Evolutionary conservation across 2,797 vertebrate genomes (phyloP).

Genomic region (Enteromius paludinosus): DNA sequence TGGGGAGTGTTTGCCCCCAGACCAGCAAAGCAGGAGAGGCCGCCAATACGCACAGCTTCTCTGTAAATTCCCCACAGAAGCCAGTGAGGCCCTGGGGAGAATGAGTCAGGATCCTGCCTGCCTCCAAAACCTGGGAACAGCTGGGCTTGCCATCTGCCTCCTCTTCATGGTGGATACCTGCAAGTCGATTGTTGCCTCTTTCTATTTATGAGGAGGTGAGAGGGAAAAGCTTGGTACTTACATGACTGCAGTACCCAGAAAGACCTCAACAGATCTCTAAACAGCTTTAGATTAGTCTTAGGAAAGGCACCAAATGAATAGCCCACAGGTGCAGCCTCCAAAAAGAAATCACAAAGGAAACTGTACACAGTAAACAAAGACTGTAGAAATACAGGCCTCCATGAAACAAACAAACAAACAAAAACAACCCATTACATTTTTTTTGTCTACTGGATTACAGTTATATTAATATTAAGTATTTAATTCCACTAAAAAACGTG

Average conservation of each 20-base stretch:
- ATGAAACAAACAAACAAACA: neutral
- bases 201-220: conserved; percentile 64
- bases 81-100: conserved; percentile 72
- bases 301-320: neutral
- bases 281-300: conserved; percentile 18
- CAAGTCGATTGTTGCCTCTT: conserved; percentile 62
- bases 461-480: neutral
- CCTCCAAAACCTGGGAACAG: conserved; percentile 78
- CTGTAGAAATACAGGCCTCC: neutral
- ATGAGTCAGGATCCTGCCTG: conserved; percentile 71
- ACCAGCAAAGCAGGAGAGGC: conserved; percentile 62
- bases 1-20: conserved; percentile 66
- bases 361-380: neutral
- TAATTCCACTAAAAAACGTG: neutral
- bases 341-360: neutral
- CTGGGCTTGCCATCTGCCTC: conserved; percentile 82
- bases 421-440: neutral
- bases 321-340: neutral
- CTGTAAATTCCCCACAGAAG: conserved; percentile 75
- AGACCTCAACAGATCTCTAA: conserved; percentile 24
- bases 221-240: conserved; percentile 47
- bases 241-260: conserved; percentile 21
- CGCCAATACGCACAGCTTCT: conserved; percentile 70
- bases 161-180: conserved; percentile 74
- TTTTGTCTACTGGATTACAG: neutral